Percentiles rank a stretch among this genome's conserved stretches.
These are phyloP conservation scores for Helicoverpa armigera DNA, from an alignment of 1,140 invertebrate species.

Conservation along the genomic window DNA sequence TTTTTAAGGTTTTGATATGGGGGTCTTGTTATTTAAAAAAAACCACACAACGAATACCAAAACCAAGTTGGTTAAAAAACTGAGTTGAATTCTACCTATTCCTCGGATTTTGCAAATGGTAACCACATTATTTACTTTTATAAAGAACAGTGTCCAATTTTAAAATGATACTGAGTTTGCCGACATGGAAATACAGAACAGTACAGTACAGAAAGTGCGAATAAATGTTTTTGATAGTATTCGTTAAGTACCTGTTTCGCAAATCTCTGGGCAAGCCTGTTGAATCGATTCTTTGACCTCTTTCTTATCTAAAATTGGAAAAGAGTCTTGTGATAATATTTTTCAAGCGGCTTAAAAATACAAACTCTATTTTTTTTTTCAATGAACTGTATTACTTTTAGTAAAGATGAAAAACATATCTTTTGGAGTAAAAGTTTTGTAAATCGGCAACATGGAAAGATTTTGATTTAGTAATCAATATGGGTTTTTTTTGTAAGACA, in stretches of 20 bases:
- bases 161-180: slow-evolving; percentile 69
- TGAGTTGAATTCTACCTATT: slow-evolving; percentile 62
- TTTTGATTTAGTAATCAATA: no score
- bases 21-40: no score
- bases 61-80: not conserved
- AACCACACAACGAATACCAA: not conserved
- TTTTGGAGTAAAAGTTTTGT: no score
- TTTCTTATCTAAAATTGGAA: slow-evolving; percentile 63
- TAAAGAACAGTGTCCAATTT: slow-evolving; percentile 60
- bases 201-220: not conserved
- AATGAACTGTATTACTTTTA: no score
- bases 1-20: no score
- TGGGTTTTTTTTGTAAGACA: no score
- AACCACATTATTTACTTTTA: slow-evolving; percentile 63
- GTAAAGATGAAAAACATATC: no score
- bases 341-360: no score
- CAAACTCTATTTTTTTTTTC: no score
- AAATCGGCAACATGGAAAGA: no score
- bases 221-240: slow-evolving; percentile 18
- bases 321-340: not conserved
- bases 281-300: slow-evolving; percentile 59
- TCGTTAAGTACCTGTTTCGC: slow-evolving; percentile 60
- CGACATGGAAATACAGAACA: slow-evolving; percentile 54
- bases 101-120: slow-evolving; percentile 63
- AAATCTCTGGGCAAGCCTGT: slow-evolving; percentile 59